phyloP scores from a whole-genome alignment of 2,888 invertebrate genomes.

The Drosophila limbata region DNA sequence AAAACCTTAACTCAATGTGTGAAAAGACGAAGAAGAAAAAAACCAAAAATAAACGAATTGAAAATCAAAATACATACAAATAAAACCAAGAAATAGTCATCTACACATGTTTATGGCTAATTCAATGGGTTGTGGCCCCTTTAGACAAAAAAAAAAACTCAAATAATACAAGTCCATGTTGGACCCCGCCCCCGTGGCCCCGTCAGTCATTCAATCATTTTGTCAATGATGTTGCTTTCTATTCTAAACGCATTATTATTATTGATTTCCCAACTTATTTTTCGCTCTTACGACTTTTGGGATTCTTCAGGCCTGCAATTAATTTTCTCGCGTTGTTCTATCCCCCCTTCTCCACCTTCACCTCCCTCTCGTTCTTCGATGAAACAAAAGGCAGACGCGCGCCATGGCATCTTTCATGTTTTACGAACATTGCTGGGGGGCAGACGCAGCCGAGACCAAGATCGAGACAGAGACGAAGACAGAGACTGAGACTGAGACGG shows the following conservation, averaged over 20 bases:
- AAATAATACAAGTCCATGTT: constrained; percentile 23
- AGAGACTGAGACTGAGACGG: background rate
- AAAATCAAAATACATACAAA: constrained; percentile 49
- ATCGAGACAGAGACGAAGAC: constrained; percentile 4
- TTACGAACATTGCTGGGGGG: constrained; percentile 53
- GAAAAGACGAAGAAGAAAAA: constrained; percentile 47
- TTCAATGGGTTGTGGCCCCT: constrained; percentile 42
- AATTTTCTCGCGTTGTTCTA: constrained; percentile 63
- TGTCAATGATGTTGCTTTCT: constrained; percentile 75
- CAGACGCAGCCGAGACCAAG: constrained; percentile 22
- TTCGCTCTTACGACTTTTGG: constrained; percentile 52
- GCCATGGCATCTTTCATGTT: constrained; percentile 55
- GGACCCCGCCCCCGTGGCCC: constrained; percentile 18
- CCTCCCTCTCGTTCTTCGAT: background rate
- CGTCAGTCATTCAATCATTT: constrained; percentile 78
- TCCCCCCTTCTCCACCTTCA: background rate
- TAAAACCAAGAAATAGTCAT: constrained; percentile 60
- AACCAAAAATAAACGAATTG: constrained; percentile 16
- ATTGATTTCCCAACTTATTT: constrained; percentile 77
- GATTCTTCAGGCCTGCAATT: constrained; percentile 65
- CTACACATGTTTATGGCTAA: constrained; percentile 65
- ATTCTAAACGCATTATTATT: constrained; percentile 72
- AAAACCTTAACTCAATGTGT: constrained; percentile 58
- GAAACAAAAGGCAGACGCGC: constrained; percentile 52
- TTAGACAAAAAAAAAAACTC: constrained; percentile 3